Evolutionary conservation across 2,113 vertebrate species (phyloP).

Genomic region (Casuarius casuarius): DNA sequence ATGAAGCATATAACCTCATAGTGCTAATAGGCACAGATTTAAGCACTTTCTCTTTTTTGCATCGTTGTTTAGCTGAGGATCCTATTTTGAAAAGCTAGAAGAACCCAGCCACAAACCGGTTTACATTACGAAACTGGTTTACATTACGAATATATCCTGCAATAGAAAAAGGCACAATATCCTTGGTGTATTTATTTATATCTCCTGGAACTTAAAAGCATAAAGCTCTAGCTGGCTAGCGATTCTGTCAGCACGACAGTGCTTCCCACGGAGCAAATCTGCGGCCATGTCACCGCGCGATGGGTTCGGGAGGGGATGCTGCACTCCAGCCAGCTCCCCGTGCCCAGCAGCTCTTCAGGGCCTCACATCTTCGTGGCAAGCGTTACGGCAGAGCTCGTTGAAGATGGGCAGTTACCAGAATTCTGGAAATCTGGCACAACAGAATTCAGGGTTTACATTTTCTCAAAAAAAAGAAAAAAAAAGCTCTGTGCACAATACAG

Average conservation of each 20-base stretch:
- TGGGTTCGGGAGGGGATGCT: neutral
- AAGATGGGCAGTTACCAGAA: too few species aligned
- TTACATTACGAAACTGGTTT: neutral
- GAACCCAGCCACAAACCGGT: neutral
- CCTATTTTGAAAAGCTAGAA: neutral
- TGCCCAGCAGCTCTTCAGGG: too few species aligned
- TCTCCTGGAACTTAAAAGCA: neutral
- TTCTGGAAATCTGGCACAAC: too few species aligned
- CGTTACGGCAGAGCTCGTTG: too few species aligned
- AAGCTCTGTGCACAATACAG: too few species aligned
- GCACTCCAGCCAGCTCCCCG: neutral
- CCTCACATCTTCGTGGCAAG: too few species aligned
- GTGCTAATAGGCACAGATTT: neutral
- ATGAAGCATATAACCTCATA: neutral
- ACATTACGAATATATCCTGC: neutral
- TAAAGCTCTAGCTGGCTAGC: neutral
- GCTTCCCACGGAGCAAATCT: neutral
- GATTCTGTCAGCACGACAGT: neutral
- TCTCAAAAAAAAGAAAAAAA: too few species aligned
- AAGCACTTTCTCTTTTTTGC: neutral
- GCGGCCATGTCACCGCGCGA: fast-evolving
- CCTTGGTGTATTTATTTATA: neutral
- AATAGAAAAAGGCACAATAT: neutral
- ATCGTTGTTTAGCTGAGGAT: neutral
- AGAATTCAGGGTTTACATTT: too few species aligned